Evolutionary conservation across 2,888 invertebrate species (phyloP), one percentile per base, ranked within the genome.

Genomic region (Plebejus melissa): DNA sequence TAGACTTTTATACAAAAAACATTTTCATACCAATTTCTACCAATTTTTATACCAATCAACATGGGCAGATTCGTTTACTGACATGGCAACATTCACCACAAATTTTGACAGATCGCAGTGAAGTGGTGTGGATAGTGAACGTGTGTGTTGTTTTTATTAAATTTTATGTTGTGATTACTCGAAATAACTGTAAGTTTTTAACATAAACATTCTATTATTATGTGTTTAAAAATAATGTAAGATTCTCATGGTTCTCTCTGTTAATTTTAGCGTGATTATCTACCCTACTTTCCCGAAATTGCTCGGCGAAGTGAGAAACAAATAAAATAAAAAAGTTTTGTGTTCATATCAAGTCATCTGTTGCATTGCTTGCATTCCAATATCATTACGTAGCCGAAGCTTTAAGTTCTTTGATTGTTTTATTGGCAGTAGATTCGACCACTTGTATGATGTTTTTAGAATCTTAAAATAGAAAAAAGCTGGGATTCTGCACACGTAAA

Each of bases 151-250:
- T 79, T 84, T 83, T 84, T 84, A 85, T 86, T 87, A 65, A 13
- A 84, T 91, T 90, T 89, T 89, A 91, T 88, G 90, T 88, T 84
- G 90, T 91, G 90, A 84, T 84, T 85, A 80, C 81, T 82, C 84
- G 83, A 80, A 86, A 80, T 82, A 86, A 58, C 84, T 81, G 91
- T 91, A 89, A 92, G 91, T 92, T 87, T 86, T 86, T 91, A 83
- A 90, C 84, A 82, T 84, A 90, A 90, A 90, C 82, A 79, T 79
- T 76, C 76, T 74, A 57, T 76, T 60, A 78, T 79, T 82, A 80
- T 79, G 81, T 80, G 79, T 74, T 75, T 78, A 78, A 77, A 77
- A 80, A 69, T 69, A 77, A 36, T 22, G 16, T n/a, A 60, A 57
- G 70, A 16, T 77, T 77, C 58, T 50, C 16, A 28, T 65, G 54